Evolutionary conservation across 2,888 invertebrate genomes (phyloP).

Genomic region (Pelosia muscerda): DNA sequence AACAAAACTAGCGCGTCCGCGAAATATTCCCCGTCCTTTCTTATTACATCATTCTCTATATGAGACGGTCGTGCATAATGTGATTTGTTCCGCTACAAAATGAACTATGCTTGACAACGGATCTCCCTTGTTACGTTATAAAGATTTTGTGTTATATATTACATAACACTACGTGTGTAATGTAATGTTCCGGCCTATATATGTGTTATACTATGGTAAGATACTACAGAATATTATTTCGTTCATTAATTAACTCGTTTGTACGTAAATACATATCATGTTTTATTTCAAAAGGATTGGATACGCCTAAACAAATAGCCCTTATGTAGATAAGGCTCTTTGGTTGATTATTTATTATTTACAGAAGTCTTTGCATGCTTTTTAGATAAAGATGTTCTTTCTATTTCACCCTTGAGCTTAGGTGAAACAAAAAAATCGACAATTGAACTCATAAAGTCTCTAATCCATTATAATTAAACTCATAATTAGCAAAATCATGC

Average conservation of each 20-base stretch:
- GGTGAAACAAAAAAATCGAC: no score
- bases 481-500: no score
- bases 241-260: background rate
- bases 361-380: no score
- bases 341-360: background rate
- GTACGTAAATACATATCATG: background rate
- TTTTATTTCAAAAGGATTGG: background rate
- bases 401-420: no score
- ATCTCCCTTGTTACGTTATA: background rate
- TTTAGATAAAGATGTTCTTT: no score
- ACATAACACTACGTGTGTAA: no score
- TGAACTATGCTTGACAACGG: slow-evolving; percentile 14
- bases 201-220: no score
- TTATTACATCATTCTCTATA: slow-evolving; percentile 10
- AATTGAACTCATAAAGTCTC: no score
- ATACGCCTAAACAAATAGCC: background rate
- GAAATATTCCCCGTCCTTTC: slow-evolving; percentile 7
- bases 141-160: background rate
- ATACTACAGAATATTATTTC: background rate
- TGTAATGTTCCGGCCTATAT: no score
- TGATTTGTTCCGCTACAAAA: slow-evolving; percentile 12
- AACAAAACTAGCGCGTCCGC: slow-evolving; percentile 8
- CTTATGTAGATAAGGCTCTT: background rate
- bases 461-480: no score
- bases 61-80: slow-evolving; percentile 6